These are phyloP conservation scores for Acleris laterana DNA, from an alignment of 2,888 invertebrate species.

Conservation along the genomic window DNA sequence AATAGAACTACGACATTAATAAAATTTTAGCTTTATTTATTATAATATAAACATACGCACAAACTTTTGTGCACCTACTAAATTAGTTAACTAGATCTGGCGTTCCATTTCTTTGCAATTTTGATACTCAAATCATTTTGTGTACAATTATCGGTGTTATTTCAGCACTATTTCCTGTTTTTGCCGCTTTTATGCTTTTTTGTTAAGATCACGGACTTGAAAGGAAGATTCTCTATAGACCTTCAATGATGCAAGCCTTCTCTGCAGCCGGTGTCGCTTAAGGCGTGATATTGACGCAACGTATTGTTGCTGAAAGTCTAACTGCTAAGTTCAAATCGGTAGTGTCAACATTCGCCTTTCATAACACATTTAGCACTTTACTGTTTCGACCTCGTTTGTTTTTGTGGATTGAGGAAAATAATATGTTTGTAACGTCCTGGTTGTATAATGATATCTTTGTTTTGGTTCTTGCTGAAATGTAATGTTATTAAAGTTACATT, in stretches of 20 bases:
- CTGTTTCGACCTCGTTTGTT: conserved; percentile 30
- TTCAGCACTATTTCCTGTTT: no score
- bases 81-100: no score
- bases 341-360: conserved; percentile 30
- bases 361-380: conserved; percentile 31
- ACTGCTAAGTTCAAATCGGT: conserved; percentile 31
- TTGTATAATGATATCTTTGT: neutral
- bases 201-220: no score
- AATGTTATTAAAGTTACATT: neutral
- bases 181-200: no score
- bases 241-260: conserved; percentile 2
- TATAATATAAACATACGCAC: no score
- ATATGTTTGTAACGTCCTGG: conserved; percentile 22
- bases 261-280: conserved; percentile 8
- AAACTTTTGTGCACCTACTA: no score
- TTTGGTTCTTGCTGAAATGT: neutral
- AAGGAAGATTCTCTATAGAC: neutral
- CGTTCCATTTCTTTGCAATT: no score
- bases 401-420: conserved; percentile 22
- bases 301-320: conserved; percentile 24
- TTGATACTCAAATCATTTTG: no score
- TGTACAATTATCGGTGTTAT: no score
- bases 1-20: no score
- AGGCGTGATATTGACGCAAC: conserved; percentile 22
- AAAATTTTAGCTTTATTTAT: no score